Evolutionary conservation across 2,888 invertebrate genomes (phyloP), one percentile per base, ranked within the genome.

Genomic region (Schizaphis graminum): DNA sequence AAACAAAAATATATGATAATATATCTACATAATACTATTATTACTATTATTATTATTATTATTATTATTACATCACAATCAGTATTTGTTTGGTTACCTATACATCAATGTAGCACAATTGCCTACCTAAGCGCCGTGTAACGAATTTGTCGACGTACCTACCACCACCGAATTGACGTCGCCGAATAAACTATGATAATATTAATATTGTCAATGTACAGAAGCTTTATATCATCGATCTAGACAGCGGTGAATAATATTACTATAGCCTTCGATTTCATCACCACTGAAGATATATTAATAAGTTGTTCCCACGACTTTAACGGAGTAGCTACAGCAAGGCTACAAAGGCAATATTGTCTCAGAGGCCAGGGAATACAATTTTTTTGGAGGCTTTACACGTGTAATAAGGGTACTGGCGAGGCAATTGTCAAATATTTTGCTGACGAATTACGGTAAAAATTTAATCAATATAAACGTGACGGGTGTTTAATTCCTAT

Each of bases 41-140:
- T n/a, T n/a, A n/a, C n/a, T n/a, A n/a, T n/a, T n/a, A n/a, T n/a
- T n/a, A n/a, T n/a, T n/a, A n/a, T n/a, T n/a, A n/a, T n/a, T n/a
- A n/a, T n/a, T n/a, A 7, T 67, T 67, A n/a, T 35, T 35, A 35
- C 21, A 77, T 77, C 35, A 77, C 21, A 0, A 77, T 35, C 8
- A 8, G 35, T 41, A 35, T 77, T 86, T n/a, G 26, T 77, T 41
- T 49, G 28, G 41, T 77, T 61, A 85, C 90, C 77, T 91, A 86
- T 41, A 35, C 94, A 35, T 16, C 13, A 41, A 67, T 44, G 94
- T 94, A 94, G 86, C 41, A 41, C 61, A 94, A 94, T 53, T 94
- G 94, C 94, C 90, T 91, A 86, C 11, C 86, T 67, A n/a, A 41
- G 67, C 94, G 94, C 94, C 94, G 94, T 89, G n/a, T 47, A 91